Base-by-base conservation (phyloP, 37 sponge, comb jelly and placozoan genomes). In the Geodia barretti region DNA sequence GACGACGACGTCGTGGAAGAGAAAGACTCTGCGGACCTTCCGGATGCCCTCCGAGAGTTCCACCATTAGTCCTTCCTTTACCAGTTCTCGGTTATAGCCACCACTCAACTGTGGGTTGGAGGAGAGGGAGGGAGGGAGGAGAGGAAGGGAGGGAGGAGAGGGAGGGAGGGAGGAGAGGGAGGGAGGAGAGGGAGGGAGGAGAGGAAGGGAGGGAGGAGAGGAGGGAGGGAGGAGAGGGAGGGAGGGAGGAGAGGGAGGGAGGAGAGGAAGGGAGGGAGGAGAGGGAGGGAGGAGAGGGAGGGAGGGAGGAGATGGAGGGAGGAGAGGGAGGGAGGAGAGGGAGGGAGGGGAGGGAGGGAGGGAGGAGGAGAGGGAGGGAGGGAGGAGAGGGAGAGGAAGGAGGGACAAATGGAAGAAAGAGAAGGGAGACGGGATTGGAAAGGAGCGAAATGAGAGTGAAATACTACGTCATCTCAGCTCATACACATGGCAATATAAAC, bases 1-100 rank as follows among this genome's bases (percentile, higher is more conserved):
- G 21, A 94, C 85, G 23, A 95, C 79, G 36, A 91, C 64, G 71
- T 95, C 95, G 40, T 95, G 89, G 59, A 91, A 95, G 36, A 95
- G 89, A 20, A 89, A 88, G 0, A 95, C 76, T 21, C 85, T 59
- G 8, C 95, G 65, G 35, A 95, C 71, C 75, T 95, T 95, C 37
- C 95, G 62, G n/a, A n/a, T n/a, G 4, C 92, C 87, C 0, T 94
- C 95, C 38, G 69, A 62, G 3, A 94, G 88, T 72, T 94, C 91
- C 60, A 94, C 95, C 70, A 90, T 79, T 17, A 88, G 36, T 1
- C 75, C 84, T 36, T 90, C 88, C 64, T 94, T 90, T n/a, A 94
- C 79, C 62, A 92, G 85, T 72, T 92, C 89, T 14, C 86, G 66
- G 75, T 92, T 92, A 64, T 73, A 84, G 40, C 93, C 85, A 17